phyloP scores from a whole-genome alignment of 2,888 invertebrate genomes.

The Hydroisotoma schaefferi region DNA sequence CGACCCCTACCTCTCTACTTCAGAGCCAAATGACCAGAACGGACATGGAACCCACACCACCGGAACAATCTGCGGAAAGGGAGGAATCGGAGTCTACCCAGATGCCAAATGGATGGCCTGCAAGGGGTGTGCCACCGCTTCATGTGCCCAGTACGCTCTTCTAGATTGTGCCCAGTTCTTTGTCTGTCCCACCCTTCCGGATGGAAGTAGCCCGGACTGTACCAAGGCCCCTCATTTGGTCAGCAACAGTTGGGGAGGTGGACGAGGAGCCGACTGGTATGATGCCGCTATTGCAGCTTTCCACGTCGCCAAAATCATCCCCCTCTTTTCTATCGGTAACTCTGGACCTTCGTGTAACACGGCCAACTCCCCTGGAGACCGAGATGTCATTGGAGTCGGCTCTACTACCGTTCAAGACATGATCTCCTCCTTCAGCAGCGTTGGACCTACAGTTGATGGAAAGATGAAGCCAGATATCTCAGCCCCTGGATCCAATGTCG shows the following conservation, averaged over 20 bases:
- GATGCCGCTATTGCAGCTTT: conserved; percentile 16
- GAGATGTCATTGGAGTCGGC: conserved; percentile 30
- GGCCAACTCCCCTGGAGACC: conserved; percentile 13
- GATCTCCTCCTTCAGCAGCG: conserved; percentile 18
- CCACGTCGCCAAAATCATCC: conserved; percentile 17
- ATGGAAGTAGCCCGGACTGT: conserved; percentile 25
- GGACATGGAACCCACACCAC: conserved; percentile 28
- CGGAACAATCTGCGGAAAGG: conserved; percentile 20
- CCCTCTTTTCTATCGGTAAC: conserved; percentile 22
- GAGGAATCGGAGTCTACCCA: conserved; percentile 25
- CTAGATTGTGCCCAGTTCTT: conserved; percentile 31
- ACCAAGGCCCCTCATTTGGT: conserved; percentile 33
- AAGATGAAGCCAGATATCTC: conserved; percentile 27
- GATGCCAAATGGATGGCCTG: conserved; percentile 30
- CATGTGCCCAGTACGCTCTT: conserved; percentile 18
- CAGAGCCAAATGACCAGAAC: conserved; percentile 13
- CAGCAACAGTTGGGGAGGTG: conserved; percentile 31
- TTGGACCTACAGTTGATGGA: conserved; percentile 16
- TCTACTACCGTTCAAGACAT: conserved; percentile 21
- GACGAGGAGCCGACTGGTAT: conserved; percentile 14
- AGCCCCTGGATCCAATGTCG: conserved; percentile 23
- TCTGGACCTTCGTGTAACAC: conserved; percentile 8
- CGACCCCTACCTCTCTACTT: conserved; percentile 8
- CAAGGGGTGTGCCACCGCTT: conserved; percentile 26
- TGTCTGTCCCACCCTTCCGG: conserved; percentile 28